phyloP scores from a whole-genome alignment of 2,797 vertebrate genomes.

The Luscinia luscinia region DNA sequence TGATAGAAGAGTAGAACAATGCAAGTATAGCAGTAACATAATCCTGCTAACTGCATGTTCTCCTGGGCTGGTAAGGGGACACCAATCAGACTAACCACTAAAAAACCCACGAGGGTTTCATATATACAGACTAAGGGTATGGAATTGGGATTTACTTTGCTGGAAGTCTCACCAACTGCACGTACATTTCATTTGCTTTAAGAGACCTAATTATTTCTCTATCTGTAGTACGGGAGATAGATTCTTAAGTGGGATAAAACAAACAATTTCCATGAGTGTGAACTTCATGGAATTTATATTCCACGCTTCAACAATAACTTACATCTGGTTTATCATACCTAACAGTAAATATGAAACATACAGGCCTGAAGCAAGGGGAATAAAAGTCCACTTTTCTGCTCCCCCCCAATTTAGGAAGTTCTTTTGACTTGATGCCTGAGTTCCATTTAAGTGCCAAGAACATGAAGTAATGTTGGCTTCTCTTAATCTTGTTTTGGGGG shows the following conservation, averaged over 20 bases:
- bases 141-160: slow-evolving; percentile 49
- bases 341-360: slow-evolving; percentile 46
- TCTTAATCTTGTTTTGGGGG: slow-evolving; percentile 75
- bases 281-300: slow-evolving; percentile 25
- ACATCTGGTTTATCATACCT: slow-evolving; percentile 49
- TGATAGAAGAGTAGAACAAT: slow-evolving; percentile 51
- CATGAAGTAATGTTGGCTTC: slow-evolving; percentile 76
- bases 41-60: slow-evolving; percentile 20
- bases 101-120: slow-evolving; percentile 13
- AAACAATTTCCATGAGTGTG: not conserved
- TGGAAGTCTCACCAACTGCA: slow-evolving; percentile 21
- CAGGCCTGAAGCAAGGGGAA: slow-evolving; percentile 27
- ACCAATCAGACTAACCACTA: slow-evolving; percentile 44
- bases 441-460: slow-evolving; percentile 74
- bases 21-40: slow-evolving; percentile 19
- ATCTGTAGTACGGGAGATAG: not conserved
- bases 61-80: slow-evolving; percentile 26
- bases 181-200: not conserved
- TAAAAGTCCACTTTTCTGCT: slow-evolving; percentile 39
- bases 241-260: slow-evolving; percentile 27
- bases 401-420: slow-evolving; percentile 66
- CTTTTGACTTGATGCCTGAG: slow-evolving; percentile 70
- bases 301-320: slow-evolving; percentile 33
- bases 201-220: slow-evolving; percentile 28
- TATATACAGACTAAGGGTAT: not conserved